Percentiles rank a stretch among this genome's conserved stretches.
These are phyloP conservation scores for Streblospio benedicti DNA, from an alignment of 1,140 invertebrate genomes.

Conservation along the genomic window DNA sequence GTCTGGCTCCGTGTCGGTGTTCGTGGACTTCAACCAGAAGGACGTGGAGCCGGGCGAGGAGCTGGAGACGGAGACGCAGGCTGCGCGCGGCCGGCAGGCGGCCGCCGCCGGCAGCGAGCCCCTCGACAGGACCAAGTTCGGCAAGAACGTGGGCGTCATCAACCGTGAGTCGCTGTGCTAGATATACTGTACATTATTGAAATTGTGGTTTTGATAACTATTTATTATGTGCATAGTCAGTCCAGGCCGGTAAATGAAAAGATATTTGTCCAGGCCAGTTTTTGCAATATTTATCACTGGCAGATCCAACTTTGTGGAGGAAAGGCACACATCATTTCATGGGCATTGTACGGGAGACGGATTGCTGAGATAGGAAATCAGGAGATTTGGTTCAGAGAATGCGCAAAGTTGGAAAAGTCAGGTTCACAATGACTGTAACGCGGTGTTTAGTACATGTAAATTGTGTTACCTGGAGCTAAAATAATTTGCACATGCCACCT, in stretches of 20 bases:
- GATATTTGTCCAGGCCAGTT: too few relatives aligned
- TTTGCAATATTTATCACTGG: too few relatives aligned
- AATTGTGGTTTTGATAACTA: too few relatives aligned
- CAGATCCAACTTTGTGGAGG: too few relatives aligned
- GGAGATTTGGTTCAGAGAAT: too few relatives aligned
- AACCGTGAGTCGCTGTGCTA: not conserved
- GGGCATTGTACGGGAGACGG: too few relatives aligned
- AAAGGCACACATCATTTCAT: too few relatives aligned
- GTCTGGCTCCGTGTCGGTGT: constrained; percentile 1
- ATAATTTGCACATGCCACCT: not conserved
- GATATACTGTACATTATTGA: not conserved
- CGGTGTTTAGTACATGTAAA: not conserved
- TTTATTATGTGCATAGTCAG: too few relatives aligned
- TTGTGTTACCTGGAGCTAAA: not conserved
- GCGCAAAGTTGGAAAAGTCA: too few relatives aligned
- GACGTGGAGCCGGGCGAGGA: not conserved
- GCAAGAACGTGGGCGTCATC: not conserved
- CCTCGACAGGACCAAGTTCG: not conserved
- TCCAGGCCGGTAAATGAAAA: too few relatives aligned
- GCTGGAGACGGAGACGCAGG: not conserved
- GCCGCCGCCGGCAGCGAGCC: not conserved
- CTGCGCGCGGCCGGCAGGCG: not conserved
- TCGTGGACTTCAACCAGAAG: not conserved
- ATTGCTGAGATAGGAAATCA: too few relatives aligned
- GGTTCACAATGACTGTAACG: too few relatives aligned